Percentiles rank a stretch among this genome's conserved stretches.
Conservation (phyloP, 2,113 vertebrate species). For the Herpailurus yagouaroundi region DNA sequence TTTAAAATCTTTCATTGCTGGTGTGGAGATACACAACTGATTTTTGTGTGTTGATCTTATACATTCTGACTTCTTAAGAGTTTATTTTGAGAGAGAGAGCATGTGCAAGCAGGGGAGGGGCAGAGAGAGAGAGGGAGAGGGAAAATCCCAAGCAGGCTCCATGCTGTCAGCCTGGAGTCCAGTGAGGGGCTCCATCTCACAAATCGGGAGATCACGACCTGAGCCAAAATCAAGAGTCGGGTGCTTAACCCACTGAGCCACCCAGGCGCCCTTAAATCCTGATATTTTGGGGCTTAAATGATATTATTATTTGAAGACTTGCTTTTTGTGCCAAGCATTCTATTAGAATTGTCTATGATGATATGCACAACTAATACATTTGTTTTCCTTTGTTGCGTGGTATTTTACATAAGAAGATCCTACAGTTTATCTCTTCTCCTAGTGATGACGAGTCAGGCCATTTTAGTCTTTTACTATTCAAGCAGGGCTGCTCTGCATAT, state of each 20-base stretch:
- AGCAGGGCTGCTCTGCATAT: neutral
- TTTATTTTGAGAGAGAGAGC: too few species aligned
- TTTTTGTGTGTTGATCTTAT: neutral
- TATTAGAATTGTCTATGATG: neutral
- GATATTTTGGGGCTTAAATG: neutral
- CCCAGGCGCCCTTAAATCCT: too few species aligned
- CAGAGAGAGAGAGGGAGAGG: too few species aligned
- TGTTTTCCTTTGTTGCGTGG: neutral
- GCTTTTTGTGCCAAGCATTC: neutral
- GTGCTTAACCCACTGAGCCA: too few species aligned
- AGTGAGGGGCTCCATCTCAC: too few species aligned
- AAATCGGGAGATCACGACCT: too few species aligned
- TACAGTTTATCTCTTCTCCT: neutral
- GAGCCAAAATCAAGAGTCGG: too few species aligned
- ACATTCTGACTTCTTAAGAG: too few species aligned
- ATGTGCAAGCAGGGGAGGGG: too few species aligned
- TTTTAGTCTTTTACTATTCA: neutral
- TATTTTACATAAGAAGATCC: neutral
- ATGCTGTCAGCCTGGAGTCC: too few species aligned
- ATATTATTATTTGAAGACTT: neutral
- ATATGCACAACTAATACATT: neutral
- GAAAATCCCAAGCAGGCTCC: too few species aligned
- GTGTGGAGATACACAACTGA: neutral
- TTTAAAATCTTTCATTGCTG: neutral
- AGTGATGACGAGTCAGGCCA: neutral